Base-by-base conservation (phyloP, 2,797 vertebrate genomes). In the Thamnophis elegans region DNA sequence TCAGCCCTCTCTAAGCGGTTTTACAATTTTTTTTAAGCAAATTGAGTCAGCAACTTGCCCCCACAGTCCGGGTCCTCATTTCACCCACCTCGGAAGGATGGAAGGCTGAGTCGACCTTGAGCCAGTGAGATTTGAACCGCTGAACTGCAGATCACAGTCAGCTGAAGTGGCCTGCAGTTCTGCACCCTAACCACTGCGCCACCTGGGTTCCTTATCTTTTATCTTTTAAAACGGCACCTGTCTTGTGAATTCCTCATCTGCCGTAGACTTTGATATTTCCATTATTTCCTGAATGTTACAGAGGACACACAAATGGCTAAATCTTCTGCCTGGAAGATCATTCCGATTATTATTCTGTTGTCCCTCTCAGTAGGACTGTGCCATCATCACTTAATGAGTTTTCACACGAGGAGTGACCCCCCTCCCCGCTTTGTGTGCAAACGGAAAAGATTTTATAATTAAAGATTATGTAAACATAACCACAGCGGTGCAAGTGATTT, bases 341-440 rank as follows among this genome's bases (percentile, higher is more conserved):
- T 89, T 14, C 26, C 0, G 0, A 0, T 51, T 28, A 22, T 32
- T 78, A 53, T 53, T 60, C 42, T 0, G 0, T 1, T 9, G 55
- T 93, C 54, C 65, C 53, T 56, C 26, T 59, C 86, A 4, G 62
- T 13, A 0, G 36, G 62, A 62, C 8, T 18, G 36, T 47, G 56
- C 86, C 32, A 60, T 54, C 51, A 13, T 1, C 8, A 55, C 47
- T 2, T 25, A 85, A 58, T 56, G 28, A 51, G 6, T 0, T 86
- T 60, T 22, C 32, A 59, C 47, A 47, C 47, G 47, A 47, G 47
- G 47, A 65, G 26, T 0, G 47, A 26, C 42, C 59, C n/a, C n/a
- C n/a, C n/a, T n/a, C 56, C 56, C 54, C 16, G 0, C 4, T 20
- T 54, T 7, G 91, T 25, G 68, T 93, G 25, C 94, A 32, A 6